Evolutionary conservation across 1,140 invertebrate species (phyloP).

Genomic region (Drosophila erecta): DNA sequence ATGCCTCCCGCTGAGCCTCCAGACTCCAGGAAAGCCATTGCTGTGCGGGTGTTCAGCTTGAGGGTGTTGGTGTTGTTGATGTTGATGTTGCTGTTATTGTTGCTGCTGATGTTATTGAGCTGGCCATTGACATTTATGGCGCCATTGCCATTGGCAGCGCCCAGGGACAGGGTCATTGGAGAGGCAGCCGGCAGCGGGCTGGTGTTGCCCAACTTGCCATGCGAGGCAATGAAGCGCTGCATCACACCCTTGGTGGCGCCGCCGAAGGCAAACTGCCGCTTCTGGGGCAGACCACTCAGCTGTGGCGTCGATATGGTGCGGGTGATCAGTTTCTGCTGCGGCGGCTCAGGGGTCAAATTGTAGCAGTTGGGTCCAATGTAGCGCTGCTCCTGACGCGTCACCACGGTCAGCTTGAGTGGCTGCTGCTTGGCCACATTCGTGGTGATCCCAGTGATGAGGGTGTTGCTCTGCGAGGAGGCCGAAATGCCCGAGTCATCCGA

Average conservation of each 20-base stretch:
- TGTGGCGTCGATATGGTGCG: slow-evolving; percentile 87
- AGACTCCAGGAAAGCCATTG: slow-evolving; percentile 59
- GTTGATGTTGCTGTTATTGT: slow-evolving; percentile 34
- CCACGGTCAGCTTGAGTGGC: slow-evolving; percentile 53
- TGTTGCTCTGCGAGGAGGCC: slow-evolving; percentile 69
- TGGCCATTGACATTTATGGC: background rate
- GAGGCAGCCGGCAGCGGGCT: slow-evolving; percentile 24
- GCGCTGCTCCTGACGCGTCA: slow-evolving; percentile 58
- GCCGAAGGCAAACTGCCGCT: slow-evolving; percentile 86
- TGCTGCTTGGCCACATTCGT: slow-evolving; percentile 21
- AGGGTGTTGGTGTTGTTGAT: slow-evolving; percentile 32
- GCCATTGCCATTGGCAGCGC: slow-evolving; percentile 51
- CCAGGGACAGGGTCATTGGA: slow-evolving; percentile 4
- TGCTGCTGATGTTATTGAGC: slow-evolving; percentile 47
- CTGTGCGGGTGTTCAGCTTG: slow-evolving; percentile 64
- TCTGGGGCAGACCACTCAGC: slow-evolving; percentile 84
- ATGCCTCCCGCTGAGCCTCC: slow-evolving; percentile 42
- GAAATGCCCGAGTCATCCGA: slow-evolving; percentile 82
- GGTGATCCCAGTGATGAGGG: slow-evolving; percentile 1
- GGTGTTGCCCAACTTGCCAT: slow-evolving; percentile 87
- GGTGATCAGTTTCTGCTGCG: slow-evolving; percentile 85
- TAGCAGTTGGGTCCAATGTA: slow-evolving; percentile 84
- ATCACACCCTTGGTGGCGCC: slow-evolving; percentile 90
- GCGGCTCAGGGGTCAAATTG: slow-evolving; percentile 85
- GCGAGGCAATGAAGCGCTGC: slow-evolving; percentile 91